Evolutionary conservation across 2,113 vertebrate species (phyloP).

Genomic region (Ctenomys sociabilis): DNA sequence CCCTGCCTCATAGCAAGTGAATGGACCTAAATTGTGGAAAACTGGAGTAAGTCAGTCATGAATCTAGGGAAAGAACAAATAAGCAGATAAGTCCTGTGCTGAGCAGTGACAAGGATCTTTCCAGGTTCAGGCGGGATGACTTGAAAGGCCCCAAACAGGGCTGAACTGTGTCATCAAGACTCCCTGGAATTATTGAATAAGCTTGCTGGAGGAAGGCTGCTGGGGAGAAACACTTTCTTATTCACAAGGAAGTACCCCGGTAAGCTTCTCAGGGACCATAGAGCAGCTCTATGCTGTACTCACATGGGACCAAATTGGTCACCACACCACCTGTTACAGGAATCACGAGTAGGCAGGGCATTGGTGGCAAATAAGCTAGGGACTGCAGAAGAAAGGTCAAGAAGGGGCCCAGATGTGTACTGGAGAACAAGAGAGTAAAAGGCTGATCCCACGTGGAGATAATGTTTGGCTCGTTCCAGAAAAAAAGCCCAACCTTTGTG

Average conservation of each 20-base stretch:
- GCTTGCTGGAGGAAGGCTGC: conserved; percentile 33
- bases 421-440: background rate
- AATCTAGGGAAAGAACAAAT: conserved; percentile 52
- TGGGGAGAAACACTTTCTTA: background rate
- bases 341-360: background rate
- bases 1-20: conserved; percentile 73
- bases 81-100: conserved; percentile 57
- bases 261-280: background rate
- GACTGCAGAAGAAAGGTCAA: background rate
- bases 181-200: background rate
- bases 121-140: conserved; percentile 11
- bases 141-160: conserved; percentile 36
- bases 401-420: background rate
- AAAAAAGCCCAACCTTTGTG: background rate
- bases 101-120: background rate
- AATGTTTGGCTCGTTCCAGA: conserved; percentile 53
- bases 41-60: conserved; percentile 68
- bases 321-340: conserved; percentile 20
- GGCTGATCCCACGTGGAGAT: conserved; percentile 21
- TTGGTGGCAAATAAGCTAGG: conserved; percentile 11
- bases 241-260: background rate
- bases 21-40: conserved; percentile 75
- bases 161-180: background rate
- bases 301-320: conserved; percentile 14
- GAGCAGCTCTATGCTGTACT: background rate